A percentile compares a stretch with the other conserved stretches of the same genome.
Conservation (phyloP, 2,797 vertebrate genomes). For the Acridotheres tristis region DNA sequence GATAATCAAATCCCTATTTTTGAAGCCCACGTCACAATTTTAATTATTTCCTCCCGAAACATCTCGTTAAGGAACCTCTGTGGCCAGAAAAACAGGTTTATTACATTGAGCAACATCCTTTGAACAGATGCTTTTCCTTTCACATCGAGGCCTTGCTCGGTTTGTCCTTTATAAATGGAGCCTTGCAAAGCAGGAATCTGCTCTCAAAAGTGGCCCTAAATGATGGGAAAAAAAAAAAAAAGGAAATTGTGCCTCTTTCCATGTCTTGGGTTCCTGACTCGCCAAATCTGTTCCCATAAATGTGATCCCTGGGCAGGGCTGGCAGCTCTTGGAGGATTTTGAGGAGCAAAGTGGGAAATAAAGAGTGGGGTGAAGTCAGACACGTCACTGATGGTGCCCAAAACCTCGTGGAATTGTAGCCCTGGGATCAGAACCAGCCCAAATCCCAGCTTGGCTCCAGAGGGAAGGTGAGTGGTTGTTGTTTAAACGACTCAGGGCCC, state of each 20-base stretch:
- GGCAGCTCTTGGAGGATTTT: background rate
- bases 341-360: background rate
- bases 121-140: background rate
- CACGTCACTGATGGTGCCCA: accelerated
- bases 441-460: background rate
- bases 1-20: conserved; percentile 21
- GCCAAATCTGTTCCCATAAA: background rate
- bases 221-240: background rate
- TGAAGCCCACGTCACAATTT: conserved; percentile 19
- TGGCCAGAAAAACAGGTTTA: conserved; percentile 36
- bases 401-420: background rate
- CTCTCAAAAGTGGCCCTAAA: background rate
- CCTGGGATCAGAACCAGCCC: background rate
- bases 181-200: background rate
- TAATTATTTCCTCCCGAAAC: conserved; percentile 43
- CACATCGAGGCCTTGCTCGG: background rate
- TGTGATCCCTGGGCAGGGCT: accelerated
- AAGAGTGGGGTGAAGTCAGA: accelerated
- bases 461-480: background rate
- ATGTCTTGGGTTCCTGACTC: background rate
- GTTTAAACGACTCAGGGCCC: background rate
- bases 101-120: background rate
- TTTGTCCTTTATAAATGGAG: background rate
- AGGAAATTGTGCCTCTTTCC: background rate
- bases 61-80: conserved; percentile 7